These are phyloP conservation scores for Epinephelus moara DNA, from an alignment of 2,113 vertebrate species.

Conservation along the genomic window DNA sequence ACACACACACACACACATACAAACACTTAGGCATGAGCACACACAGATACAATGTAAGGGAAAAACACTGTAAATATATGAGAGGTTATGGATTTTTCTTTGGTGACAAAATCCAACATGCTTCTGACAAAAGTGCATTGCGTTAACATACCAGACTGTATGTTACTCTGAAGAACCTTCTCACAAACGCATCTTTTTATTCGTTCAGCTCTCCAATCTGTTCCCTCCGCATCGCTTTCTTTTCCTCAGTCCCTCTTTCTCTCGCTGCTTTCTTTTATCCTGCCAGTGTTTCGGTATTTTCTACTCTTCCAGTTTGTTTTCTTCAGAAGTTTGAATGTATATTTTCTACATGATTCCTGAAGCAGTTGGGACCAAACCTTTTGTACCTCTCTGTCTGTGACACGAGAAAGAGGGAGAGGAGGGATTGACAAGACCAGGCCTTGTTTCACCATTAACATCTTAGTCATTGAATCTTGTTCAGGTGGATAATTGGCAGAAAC, in stretches of 20 bases:
- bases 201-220: conserved; percentile 11
- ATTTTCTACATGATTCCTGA: conserved; percentile 90
- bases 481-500: conserved; percentile 31
- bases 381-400: conserved; percentile 69
- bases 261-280: conserved; percentile 40
- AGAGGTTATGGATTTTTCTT: conserved; percentile 62
- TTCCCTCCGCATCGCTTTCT: conserved; percentile 10
- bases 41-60: conserved; percentile 49
- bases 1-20: conserved; percentile 33
- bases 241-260: conserved; percentile 37
- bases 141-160: conserved; percentile 49
- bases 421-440: conserved; percentile 44
- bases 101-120: conserved; percentile 49
- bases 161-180: conserved; percentile 60
- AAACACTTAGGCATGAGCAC: conserved; percentile 43
- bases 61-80: conserved; percentile 67
- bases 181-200: conserved; percentile 43
- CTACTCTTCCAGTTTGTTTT: conserved; percentile 84
- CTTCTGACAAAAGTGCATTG: conserved; percentile 73
- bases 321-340: conserved; percentile 92
- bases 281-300: conserved; percentile 75
- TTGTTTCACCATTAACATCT: conserved; percentile 40
- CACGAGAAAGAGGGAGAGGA: conserved; percentile 41
- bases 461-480: conserved; percentile 34
- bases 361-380: conserved; percentile 90